phyloP scores from a whole-genome alignment of 2,888 invertebrate species.

The Pemphredon lugubris region DNA sequence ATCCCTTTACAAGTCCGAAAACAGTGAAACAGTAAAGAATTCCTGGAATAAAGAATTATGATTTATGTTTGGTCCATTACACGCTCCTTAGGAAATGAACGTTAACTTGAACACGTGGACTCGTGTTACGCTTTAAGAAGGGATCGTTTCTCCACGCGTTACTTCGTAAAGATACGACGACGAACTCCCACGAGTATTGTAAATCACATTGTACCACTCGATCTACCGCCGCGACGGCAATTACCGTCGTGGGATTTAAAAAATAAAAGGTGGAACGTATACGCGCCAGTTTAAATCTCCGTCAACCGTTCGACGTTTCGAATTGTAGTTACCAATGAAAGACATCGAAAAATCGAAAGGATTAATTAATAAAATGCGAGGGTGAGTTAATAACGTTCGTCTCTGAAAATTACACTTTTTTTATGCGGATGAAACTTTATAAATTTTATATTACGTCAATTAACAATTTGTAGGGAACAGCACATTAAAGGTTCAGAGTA shows the following conservation, averaged over 20 bases:
- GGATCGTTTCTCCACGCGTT: background rate
- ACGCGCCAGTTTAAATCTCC: slow-evolving; percentile 47
- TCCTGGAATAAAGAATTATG: too few relatives aligned
- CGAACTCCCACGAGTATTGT: slow-evolving; percentile 46
- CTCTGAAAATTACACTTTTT: too few relatives aligned
- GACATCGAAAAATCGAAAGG: too few relatives aligned
- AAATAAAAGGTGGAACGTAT: slow-evolving; percentile 40
- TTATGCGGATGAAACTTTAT: background rate
- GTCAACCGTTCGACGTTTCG: slow-evolving; percentile 15
- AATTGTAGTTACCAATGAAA: too few relatives aligned
- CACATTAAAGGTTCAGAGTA: background rate
- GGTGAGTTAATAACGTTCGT: too few relatives aligned
- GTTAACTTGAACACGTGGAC: too few relatives aligned
- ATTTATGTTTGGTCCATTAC: too few relatives aligned
- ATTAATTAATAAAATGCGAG: too few relatives aligned
- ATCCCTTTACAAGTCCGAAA: too few relatives aligned
- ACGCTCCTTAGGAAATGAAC: too few relatives aligned
- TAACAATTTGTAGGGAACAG: too few relatives aligned
- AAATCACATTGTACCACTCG: slow-evolving; percentile 52
- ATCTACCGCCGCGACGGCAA: slow-evolving; percentile 43
- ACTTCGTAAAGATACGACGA: slow-evolving; percentile 32
- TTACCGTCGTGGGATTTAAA: slow-evolving; percentile 51
- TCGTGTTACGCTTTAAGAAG: background rate
- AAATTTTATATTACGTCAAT: background rate
- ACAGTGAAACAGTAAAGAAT: too few relatives aligned